These are phyloP conservation scores for Hetaerina americana DNA, from an alignment of 1,140 invertebrate species.

Conservation along the genomic window DNA sequence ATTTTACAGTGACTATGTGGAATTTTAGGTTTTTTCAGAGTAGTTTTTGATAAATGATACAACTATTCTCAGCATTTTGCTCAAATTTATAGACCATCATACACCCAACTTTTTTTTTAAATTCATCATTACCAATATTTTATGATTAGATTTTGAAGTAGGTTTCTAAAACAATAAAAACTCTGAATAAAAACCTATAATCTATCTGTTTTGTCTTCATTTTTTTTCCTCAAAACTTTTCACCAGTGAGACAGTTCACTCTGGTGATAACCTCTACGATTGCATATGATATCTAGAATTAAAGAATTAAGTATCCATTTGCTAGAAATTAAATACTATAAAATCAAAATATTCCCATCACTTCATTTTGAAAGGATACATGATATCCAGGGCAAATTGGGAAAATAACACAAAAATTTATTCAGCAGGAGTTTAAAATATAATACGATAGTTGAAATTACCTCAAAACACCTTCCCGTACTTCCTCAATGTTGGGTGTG, in stretches of 20 bases:
- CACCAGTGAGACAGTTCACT: no score
- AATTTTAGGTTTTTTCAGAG: no score
- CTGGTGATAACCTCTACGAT: slow-evolving; percentile 9
- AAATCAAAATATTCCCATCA: slow-evolving; percentile 1
- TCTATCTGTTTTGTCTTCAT: background rate
- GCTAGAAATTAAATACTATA: background rate
- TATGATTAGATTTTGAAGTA: background rate
- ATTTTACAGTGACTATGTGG: no score
- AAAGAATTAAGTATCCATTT: background rate
- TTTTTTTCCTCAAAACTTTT: no score
- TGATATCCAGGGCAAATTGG: no score
- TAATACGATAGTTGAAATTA: slow-evolving; percentile 21
- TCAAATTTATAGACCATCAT: no score
- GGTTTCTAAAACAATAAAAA: no score
- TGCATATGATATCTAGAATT: slow-evolving; percentile 4
- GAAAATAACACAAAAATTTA: no score
- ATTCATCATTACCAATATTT: background rate
- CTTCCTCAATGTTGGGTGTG: slow-evolving; percentile 44
- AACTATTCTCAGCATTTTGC: no score
- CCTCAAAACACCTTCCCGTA: slow-evolving; percentile 55
- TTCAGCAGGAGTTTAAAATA: no score
- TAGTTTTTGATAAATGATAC: no score
- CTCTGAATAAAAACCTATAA: background rate
- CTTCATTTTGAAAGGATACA: background rate
- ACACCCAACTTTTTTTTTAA: background rate